These are phyloP conservation scores for Dendrophyllia cribrosa DNA, from an alignment of 64 coral and sea anemone genomes.

Conservation along the genomic window DNA sequence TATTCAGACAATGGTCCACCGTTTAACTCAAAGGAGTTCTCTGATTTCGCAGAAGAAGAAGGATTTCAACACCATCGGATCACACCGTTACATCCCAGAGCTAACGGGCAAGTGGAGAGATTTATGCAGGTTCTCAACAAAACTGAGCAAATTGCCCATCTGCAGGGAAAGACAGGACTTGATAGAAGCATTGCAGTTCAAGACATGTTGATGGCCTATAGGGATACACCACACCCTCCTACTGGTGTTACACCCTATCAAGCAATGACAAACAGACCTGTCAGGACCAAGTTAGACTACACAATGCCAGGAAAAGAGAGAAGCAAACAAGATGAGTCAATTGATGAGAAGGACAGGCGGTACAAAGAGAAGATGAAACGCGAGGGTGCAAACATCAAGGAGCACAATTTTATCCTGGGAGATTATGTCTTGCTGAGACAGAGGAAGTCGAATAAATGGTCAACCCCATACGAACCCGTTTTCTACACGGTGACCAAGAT, in stretches of 20 bases:
- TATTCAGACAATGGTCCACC: background rate
- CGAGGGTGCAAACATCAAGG: constrained; percentile 26
- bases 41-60: constrained; percentile 4
- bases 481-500: constrained; percentile 57
- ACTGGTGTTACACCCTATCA: constrained; percentile 55
- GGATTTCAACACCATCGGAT: constrained; percentile 53
- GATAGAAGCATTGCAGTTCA: constrained; percentile 13
- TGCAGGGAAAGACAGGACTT: constrained; percentile 36
- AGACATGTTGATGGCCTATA: constrained; percentile 60
- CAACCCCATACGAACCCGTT: constrained; percentile 55
- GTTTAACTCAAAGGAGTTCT: background rate
- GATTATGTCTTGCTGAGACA: constrained; percentile 54
- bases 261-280: constrained; percentile 46
- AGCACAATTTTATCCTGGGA: constrained; percentile 32
- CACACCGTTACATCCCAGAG: constrained; percentile 33
- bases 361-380: constrained; percentile 23
- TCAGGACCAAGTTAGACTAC: constrained; percentile 36
- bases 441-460: constrained; percentile 41
- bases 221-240: constrained; percentile 55
- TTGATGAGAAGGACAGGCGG: background rate
- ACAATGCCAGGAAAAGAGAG: background rate
- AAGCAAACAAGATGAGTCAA: background rate
- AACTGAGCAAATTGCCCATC: constrained; percentile 65
- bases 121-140: no score
- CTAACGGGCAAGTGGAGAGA: constrained; percentile 39